phyloP scores from a whole-genome alignment of 1,140 invertebrate genomes.

The Pseudomyrmex concolor region DNA sequence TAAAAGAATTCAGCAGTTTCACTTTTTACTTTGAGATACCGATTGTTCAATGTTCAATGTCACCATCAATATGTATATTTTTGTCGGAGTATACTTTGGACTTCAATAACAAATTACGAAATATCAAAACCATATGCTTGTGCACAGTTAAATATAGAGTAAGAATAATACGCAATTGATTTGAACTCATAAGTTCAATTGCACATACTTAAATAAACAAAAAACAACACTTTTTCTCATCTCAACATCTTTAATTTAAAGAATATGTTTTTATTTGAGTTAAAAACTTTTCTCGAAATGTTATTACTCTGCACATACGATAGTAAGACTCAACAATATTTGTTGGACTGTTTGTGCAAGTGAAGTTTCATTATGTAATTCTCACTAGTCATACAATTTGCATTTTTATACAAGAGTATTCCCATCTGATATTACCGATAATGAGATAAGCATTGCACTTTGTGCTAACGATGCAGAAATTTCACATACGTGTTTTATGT shows the following conservation, averaged over 20 bases:
- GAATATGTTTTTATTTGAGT: not conserved
- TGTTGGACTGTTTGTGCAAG: no score
- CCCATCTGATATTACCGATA: no score
- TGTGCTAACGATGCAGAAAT: not conserved
- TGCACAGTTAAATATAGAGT: conserved; percentile 20
- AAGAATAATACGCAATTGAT: not conserved
- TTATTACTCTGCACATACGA: no score
- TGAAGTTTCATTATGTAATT: not conserved
- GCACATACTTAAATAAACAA: not conserved
- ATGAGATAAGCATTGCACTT: no score
- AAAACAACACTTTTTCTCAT: not conserved
- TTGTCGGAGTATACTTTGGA: not conserved
- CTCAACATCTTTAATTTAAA: not conserved
- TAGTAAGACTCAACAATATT: no score
- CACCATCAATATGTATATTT: not conserved
- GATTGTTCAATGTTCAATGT: conserved; percentile 22
- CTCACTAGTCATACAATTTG: no score
- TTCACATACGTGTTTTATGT: no score
- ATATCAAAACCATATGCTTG: not conserved
- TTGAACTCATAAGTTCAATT: not conserved
- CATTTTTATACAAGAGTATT: no score
- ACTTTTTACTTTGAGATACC: conserved; percentile 7
- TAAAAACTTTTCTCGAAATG: not conserved
- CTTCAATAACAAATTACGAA: conserved; percentile 37
- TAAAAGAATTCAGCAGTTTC: not conserved